phyloP scores from a whole-genome alignment of 2,888 invertebrate genomes.

The Portevinia maculata region DNA sequence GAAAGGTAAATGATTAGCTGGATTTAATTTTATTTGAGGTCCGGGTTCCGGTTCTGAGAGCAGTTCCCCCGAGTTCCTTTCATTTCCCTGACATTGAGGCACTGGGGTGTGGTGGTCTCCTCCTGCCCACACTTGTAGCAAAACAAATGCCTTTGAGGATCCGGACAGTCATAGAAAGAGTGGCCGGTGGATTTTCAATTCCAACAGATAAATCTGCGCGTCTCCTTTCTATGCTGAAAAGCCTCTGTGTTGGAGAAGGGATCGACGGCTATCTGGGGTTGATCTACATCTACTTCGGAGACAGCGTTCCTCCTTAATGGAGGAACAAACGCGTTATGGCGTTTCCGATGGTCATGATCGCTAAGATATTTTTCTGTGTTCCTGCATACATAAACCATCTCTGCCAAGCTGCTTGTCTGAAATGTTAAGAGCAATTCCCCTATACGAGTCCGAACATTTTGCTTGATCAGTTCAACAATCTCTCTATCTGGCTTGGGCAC shows the following conservation, averaged over 20 bases:
- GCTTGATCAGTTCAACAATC: no score
- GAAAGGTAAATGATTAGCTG: background rate
- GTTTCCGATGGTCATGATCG: no score
- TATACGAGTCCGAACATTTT: no score
- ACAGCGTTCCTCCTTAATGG: no score
- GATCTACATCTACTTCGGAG: background rate
- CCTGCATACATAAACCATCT: no score
- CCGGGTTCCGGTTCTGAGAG: background rate
- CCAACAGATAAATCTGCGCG: background rate
- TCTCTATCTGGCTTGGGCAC: no score
- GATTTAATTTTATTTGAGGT: background rate
- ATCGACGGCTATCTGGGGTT: background rate
- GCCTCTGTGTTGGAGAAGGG: background rate
- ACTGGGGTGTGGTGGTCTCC: background rate
- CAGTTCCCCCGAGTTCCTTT: background rate
- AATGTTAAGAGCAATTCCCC: no score
- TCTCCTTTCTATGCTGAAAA: background rate
- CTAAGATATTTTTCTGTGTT: no score
- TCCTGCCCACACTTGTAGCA: slow-evolving; percentile 9
- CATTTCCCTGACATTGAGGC: background rate
- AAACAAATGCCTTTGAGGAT: background rate
- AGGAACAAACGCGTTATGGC: no score
- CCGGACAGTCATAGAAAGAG: background rate
- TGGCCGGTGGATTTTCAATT: background rate
- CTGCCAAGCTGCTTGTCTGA: no score